Evolutionary conservation across 2,113 vertebrate species (phyloP).

Genomic region (Melanotaenia duboulayi): DNA sequence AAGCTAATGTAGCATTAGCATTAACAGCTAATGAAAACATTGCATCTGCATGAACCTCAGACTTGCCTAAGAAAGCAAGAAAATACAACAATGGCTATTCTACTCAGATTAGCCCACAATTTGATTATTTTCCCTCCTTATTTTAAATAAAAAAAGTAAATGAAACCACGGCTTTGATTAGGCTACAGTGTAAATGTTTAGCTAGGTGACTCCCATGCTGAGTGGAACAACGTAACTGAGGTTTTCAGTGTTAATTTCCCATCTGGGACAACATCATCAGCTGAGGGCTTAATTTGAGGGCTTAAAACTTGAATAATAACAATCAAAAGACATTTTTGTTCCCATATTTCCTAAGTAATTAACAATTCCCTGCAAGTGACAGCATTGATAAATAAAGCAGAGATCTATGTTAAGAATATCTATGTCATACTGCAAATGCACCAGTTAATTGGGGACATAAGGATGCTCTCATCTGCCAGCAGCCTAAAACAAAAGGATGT

Average conservation of each 20-base stretch:
- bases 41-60: too few relatives aligned
- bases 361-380: slow-evolving; percentile 18
- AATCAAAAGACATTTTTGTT: neutral
- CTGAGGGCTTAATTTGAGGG: neutral
- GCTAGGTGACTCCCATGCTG: neutral
- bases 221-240: neutral
- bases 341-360: slow-evolving; percentile 19
- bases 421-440: slow-evolving; percentile 43
- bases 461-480: slow-evolving; percentile 62
- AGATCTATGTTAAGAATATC: slow-evolving; percentile 54
- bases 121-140: slow-evolving; percentile 18
- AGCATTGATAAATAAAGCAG: slow-evolving; percentile 40
- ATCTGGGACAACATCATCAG: slow-evolving; percentile 4
- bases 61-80: slow-evolving; percentile 4
- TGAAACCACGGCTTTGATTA: slow-evolving; percentile 16
- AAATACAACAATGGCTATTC: slow-evolving; percentile 15
- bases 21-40: too few relatives aligned
- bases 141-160: slow-evolving; percentile 16
- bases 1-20: too few relatives aligned
- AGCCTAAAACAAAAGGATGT: slow-evolving; percentile 62
- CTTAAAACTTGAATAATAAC: neutral
- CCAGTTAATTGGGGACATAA: slow-evolving; percentile 64
- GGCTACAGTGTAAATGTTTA: slow-evolving; percentile 20
- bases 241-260: slow-evolving; percentile 7
- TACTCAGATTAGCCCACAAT: slow-evolving; percentile 2